phyloP scores from a whole-genome alignment of 2,113 vertebrate genomes.

The Psephotus haematonotus region DNA sequence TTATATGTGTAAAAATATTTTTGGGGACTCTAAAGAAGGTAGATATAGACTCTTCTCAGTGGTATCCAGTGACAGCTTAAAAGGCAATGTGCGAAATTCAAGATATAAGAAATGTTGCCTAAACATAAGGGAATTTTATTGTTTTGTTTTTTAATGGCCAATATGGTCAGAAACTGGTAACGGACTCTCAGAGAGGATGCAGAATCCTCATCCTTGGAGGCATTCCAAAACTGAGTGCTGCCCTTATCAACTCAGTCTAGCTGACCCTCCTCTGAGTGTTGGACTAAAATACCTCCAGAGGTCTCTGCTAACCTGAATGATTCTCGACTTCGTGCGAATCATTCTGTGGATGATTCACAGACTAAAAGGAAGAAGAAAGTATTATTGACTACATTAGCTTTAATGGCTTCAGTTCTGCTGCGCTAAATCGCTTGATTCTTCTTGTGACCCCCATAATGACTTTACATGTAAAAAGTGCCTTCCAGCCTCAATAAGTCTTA shows the following conservation, averaged over 20 bases:
- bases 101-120: neutral
- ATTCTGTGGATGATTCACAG: neutral
- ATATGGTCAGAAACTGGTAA: neutral
- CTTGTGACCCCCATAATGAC: fast-evolving
- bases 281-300: neutral
- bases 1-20: neutral
- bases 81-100: neutral
- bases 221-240: neutral
- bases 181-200: neutral
- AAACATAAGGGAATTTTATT: neutral
- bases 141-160: neutral
- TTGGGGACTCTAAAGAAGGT: neutral
- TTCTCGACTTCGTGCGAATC: neutral
- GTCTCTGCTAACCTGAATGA: neutral
- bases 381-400: neutral
- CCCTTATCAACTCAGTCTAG: fast-evolving
- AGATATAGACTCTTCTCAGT: neutral
- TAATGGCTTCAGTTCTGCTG: neutral
- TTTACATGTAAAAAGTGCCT: neutral
- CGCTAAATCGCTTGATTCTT: neutral
- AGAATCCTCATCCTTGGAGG: neutral
- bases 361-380: neutral
- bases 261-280: neutral
- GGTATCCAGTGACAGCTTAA: neutral
- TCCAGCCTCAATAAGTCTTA: neutral